Evolutionary conservation across 1,140 invertebrate genomes (phyloP), one percentile per base, ranked within the genome.

Genomic region (Platorchestia sp.): DNA sequence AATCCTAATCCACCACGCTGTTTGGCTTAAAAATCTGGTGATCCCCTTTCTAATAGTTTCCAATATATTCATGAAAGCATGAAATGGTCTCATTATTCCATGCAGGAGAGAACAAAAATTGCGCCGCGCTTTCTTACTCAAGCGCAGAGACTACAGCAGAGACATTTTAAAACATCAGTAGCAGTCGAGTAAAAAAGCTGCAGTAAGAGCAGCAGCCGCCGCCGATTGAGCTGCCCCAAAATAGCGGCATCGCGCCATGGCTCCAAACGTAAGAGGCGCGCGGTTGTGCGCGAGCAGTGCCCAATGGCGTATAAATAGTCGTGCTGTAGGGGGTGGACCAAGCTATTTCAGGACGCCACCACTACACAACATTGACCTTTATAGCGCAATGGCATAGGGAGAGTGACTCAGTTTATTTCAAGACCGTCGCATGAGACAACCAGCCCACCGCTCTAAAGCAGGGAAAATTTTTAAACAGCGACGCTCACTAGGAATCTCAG

Each of bases 311-410:
- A 93, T 93, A 19, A 93, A 93, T 93, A 93, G 91, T 14, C 43
- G 91, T 45, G 43, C 91, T 45, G 91, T 93, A 93, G 91, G 91
- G 91, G 91, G 91, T 93, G 91, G 91, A 93, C 91, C 0, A n/a
- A 47, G 41, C 91, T 93, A 93, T 93, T 93, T 93, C 40, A 93
- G 44, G 91, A 93, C 41, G 45, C 45, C 91, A 45, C 91, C 91
- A 93, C 91, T 93, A 93, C 91, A 93, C 91, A 93, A 93, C 91
- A 93, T 93, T 93, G 91, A 93, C 91, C 91, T 93, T 93, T 93
- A 93, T 93, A 93, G 91, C 40, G 91, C 91, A 93, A 93, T 93
- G 45, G 91, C 91, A 93, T 93, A 93, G 43, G 91, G 91, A 93
- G 43, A 44, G 91, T 44, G 87, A 89, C 87, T 41, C n/a, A 16